These are phyloP conservation scores for Hyposoter didymator DNA, from an alignment of 2,888 invertebrate genomes.

Conservation along the genomic window DNA sequence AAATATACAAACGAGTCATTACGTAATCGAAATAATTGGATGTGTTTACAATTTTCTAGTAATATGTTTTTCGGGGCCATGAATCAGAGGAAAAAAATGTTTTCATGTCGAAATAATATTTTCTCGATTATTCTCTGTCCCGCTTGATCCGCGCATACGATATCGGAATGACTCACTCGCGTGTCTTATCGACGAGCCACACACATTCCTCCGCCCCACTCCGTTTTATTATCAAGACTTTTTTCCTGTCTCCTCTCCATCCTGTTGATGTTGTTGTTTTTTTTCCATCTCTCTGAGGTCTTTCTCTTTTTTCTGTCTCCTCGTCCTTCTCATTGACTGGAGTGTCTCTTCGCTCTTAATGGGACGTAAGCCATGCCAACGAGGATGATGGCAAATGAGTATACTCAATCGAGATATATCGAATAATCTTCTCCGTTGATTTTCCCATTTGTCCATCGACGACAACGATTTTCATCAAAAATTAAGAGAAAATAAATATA, in stretches of 20 bases:
- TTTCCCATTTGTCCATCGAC: conserved; percentile 41
- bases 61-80: not conserved
- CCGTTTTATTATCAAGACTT: conserved; percentile 48
- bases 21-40: not conserved
- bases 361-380: conserved; percentile 17
- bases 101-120: conserved; percentile 28
- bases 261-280: conserved; percentile 38
- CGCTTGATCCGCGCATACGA: conserved; percentile 14
- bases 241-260: conserved; percentile 62
- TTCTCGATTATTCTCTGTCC: not conserved
- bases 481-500: not conserved
- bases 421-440: not conserved
- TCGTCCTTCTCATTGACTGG: conserved; percentile 29
- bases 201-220: conserved; percentile 24
- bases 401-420: conserved; percentile 11
- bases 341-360: conserved; percentile 37
- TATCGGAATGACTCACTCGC: conserved; percentile 54
- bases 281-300: not conserved
- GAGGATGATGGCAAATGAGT: conserved; percentile 24
- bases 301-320: not conserved
- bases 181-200: conserved; percentile 46
- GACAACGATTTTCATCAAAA: not conserved
- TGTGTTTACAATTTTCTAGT: not conserved
- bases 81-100: conserved; percentile 1
- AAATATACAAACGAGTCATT: not conserved